A percentile compares a stretch with the other conserved stretches of the same genome.
phyloP scores from a whole-genome alignment of 2,888 invertebrate species.

The Antheraea assamensis region DNA sequence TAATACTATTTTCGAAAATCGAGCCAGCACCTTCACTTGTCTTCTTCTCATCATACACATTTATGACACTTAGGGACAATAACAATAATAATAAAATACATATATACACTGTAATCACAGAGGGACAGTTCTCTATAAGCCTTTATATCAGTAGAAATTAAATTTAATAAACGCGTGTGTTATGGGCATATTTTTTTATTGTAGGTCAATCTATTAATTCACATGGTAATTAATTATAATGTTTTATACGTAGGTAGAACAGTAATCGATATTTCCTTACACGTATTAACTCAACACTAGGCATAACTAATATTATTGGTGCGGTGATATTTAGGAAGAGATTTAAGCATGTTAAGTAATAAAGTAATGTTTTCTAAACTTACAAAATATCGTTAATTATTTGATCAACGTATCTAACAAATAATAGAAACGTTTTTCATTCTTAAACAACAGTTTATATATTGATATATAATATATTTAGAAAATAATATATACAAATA shows the following conservation, averaged over 20 bases:
- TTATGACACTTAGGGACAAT: background rate
- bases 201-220: no score
- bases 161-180: no score
- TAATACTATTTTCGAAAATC: background rate
- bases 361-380: background rate
- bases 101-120: background rate
- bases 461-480: background rate
- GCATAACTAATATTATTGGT: background rate
- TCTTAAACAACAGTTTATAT: background rate
- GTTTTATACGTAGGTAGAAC: background rate
- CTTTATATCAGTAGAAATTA: background rate
- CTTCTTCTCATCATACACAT: background rate
- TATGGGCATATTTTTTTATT: no score
- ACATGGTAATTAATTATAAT: background rate
- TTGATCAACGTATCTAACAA: background rate
- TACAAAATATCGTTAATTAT: background rate
- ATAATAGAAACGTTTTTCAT: background rate
- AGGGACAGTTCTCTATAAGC: background rate
- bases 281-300: background rate
- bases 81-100: background rate
- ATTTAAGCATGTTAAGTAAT: no score
- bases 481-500: no score
- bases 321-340: background rate
- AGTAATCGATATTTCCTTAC: background rate
- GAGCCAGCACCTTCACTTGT: background rate